phyloP scores from a whole-genome alignment of 37 sponge, comb jelly and placozoan genomes.

The Diacarnus erythraeanus region DNA sequence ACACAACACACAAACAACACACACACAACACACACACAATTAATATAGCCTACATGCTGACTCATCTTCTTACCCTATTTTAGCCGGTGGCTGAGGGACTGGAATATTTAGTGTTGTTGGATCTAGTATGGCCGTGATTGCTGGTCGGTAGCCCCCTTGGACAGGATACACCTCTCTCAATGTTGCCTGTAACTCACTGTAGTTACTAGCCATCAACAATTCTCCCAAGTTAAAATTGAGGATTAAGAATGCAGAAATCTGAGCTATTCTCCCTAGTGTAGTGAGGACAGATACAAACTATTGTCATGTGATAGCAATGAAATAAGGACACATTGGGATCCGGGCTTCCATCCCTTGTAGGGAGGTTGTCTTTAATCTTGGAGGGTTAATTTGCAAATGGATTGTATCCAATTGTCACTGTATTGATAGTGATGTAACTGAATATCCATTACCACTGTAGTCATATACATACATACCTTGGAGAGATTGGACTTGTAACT shows the following conservation, averaged over 20 bases:
- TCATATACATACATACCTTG: no score
- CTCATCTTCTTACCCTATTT: constrained; percentile 3
- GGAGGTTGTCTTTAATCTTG: no score
- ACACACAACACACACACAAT: not conserved
- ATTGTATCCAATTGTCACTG: no score
- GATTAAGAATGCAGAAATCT: not conserved
- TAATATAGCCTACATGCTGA: not conserved
- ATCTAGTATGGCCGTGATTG: not conserved
- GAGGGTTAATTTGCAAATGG: no score
- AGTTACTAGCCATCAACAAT: not conserved
- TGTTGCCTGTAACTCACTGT: not conserved
- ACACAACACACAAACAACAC: not conserved
- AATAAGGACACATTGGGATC: no score
- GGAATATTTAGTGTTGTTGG: not conserved
- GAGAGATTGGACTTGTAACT: no score
- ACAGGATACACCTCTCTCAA: not conserved
- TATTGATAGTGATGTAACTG: no score
- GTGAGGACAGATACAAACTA: no score
- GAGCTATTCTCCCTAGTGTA: not conserved
- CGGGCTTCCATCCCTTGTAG: no score
- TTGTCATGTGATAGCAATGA: no score
- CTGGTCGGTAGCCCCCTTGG: not conserved
- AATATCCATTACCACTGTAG: no score
- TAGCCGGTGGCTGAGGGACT: constrained; percentile 7
- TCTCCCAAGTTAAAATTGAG: constrained; percentile 11